Percentiles rank a stretch among this genome's conserved stretches.
Evolutionary conservation across 2,888 invertebrate genomes (phyloP).

Genomic region (Tiphia femorata): DNA sequence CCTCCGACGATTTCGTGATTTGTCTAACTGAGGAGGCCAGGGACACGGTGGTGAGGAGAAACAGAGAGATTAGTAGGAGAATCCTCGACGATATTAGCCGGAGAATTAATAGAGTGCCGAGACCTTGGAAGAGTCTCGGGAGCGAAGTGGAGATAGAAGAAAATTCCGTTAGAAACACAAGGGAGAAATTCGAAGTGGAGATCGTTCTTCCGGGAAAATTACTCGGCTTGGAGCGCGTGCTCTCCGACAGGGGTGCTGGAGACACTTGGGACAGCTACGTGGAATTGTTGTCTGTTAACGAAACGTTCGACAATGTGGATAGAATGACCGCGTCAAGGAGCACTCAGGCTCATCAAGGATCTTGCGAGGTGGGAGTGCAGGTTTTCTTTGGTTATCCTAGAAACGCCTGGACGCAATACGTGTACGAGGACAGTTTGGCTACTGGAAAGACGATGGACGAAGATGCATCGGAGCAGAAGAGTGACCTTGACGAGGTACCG

Average conservation of each 20-base stretch:
- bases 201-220: slow-evolving; percentile 32
- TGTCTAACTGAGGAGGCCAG: slow-evolving; percentile 74
- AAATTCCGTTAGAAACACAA: slow-evolving; percentile 69
- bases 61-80: slow-evolving; percentile 39
- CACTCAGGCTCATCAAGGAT: slow-evolving; percentile 73
- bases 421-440: slow-evolving; percentile 28
- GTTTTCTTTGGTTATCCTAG: slow-evolving; percentile 60
- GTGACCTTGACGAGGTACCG: background rate
- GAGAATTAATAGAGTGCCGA: slow-evolving; percentile 56
- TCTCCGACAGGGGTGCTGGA: slow-evolving; percentile 71
- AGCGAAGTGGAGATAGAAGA: slow-evolving; percentile 77
- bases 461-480: background rate
- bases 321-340: slow-evolving; percentile 73
- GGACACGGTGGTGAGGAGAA: slow-evolving; percentile 60
- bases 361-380: slow-evolving; percentile 51
- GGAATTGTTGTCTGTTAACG: slow-evolving; percentile 73
- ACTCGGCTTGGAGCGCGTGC: slow-evolving; percentile 54
- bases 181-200: slow-evolving; percentile 77
- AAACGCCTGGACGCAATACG: slow-evolving; percentile 65
- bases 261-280: slow-evolving; percentile 77
- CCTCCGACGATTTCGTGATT: slow-evolving; percentile 77
- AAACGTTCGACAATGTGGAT: slow-evolving; percentile 72
- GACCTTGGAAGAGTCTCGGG: slow-evolving; percentile 74
- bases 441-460: slow-evolving; percentile 5
- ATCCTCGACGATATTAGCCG: slow-evolving; percentile 29